phyloP scores from a whole-genome alignment of 92 coral and sea anemone species.

The Porites evermanni region DNA sequence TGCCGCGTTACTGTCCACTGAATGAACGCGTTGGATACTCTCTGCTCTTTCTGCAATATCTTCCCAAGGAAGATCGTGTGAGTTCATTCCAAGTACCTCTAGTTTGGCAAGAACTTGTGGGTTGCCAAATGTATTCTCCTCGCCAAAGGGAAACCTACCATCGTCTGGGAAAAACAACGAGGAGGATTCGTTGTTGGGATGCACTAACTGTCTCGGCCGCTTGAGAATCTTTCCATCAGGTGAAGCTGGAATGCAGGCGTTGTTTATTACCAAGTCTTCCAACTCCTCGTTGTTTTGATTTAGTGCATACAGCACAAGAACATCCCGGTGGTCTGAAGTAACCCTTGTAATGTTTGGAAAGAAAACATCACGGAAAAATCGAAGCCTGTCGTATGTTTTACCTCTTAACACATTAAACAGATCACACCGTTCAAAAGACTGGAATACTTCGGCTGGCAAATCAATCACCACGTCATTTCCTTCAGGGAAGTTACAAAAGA shows the following conservation, averaged over 20 bases:
- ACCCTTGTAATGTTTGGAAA: conserved; percentile 57
- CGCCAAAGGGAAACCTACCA: conserved; percentile 72
- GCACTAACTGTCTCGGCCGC: conserved; percentile 63
- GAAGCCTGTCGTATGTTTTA: conserved; percentile 38
- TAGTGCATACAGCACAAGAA: conserved; percentile 58
- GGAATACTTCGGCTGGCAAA: conserved; percentile 48
- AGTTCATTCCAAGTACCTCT: conserved; percentile 71
- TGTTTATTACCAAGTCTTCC: conserved; percentile 29
- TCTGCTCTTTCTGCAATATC: conserved; percentile 73
- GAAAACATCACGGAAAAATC: conserved; percentile 64
- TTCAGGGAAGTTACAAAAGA: conserved; percentile 12
- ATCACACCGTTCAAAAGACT: conserved; percentile 58
- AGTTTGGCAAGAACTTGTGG: conserved; percentile 45
- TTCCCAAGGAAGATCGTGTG: conserved; percentile 68
- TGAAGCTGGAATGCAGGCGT: conserved; percentile 77
- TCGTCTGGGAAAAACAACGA: conserved; percentile 61
- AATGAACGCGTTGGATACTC: conserved; percentile 46
- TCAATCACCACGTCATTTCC: conserved; percentile 55
- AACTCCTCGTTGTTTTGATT: conserved; percentile 36
- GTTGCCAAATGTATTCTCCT: conserved; percentile 12
- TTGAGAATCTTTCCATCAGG: conserved; percentile 67
- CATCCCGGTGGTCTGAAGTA: conserved; percentile 34
- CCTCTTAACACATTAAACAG: conserved; percentile 8
- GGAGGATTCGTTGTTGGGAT: conserved; percentile 60
- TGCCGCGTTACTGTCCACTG: conserved; percentile 34